Evolutionary conservation across 92 coral and sea anemone genomes (phyloP).

Genomic region (Desmophyllum pertusum): DNA sequence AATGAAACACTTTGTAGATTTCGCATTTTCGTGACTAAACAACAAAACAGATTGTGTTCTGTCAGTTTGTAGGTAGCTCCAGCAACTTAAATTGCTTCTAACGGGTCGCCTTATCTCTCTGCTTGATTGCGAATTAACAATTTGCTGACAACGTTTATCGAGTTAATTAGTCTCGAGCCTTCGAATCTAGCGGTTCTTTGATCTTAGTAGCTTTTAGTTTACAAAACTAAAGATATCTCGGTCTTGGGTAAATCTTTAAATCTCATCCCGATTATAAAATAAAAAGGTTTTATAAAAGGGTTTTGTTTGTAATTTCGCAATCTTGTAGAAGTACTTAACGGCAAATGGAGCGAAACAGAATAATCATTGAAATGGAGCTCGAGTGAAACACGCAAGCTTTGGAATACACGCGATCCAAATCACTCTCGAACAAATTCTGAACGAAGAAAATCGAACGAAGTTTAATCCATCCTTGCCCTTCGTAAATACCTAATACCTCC

Average conservation of each 20-base stretch:
- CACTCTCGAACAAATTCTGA: background rate
- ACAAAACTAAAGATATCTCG: background rate
- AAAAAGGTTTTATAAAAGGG: background rate
- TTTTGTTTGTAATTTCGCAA: background rate
- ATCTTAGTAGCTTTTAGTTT: background rate
- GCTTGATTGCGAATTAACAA: conserved; percentile 8
- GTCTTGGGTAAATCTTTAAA: background rate
- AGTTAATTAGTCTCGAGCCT: background rate
- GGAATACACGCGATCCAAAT: background rate
- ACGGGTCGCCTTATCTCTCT: background rate
- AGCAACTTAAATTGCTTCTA: background rate
- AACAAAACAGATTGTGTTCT: background rate
- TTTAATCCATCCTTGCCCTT: background rate
- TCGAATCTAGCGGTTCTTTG: background rate
- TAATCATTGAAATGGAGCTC: background rate
- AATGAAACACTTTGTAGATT: background rate
- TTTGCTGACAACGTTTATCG: background rate
- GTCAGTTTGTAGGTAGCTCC: background rate
- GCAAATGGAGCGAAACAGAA: background rate
- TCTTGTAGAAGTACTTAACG: no score
- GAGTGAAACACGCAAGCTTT: background rate
- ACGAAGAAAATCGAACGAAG: background rate
- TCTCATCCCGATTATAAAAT: background rate
- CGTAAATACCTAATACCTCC: background rate
- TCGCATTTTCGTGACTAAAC: background rate